Conservation (phyloP, 2,113 vertebrate species). For the Salvator merianae region DNA sequence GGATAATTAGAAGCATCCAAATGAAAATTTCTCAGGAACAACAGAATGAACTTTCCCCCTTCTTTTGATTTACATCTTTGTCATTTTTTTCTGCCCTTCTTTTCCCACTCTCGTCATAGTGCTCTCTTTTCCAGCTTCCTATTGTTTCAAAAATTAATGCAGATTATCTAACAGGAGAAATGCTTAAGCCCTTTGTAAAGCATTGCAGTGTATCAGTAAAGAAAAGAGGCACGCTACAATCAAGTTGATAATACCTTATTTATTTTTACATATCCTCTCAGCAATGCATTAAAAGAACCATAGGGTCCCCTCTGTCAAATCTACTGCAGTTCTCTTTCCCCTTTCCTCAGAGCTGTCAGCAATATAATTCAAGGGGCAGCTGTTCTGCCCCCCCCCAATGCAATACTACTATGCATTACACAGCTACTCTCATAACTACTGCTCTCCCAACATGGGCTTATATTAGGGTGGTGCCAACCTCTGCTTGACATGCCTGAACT, state of each 20-base stretch:
- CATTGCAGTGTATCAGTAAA: not conserved
- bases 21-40: not conserved
- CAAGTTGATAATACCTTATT: not conserved
- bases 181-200: not conserved
- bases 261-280: not conserved
- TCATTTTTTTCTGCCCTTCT: not conserved
- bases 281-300: not conserved
- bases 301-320: not conserved
- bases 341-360: not conserved
- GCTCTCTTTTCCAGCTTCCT: not conserved
- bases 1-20: not conserved
- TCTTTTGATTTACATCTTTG: not conserved
- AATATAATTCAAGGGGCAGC: not conserved
- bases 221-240: not conserved
- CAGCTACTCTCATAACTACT: not conserved
- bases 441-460: not conserved
- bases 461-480: too few relatives aligned
- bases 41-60: not conserved
- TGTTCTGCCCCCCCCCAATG: not conserved
- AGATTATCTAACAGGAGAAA: not conserved
- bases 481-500: too few relatives aligned
- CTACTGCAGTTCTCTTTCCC: not conserved
- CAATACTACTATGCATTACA: not conserved
- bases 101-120: not conserved
- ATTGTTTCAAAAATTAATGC: constrained; percentile 21